phyloP scores from a whole-genome alignment of 2,888 invertebrate species.

The Drosophila planitibia region DNA sequence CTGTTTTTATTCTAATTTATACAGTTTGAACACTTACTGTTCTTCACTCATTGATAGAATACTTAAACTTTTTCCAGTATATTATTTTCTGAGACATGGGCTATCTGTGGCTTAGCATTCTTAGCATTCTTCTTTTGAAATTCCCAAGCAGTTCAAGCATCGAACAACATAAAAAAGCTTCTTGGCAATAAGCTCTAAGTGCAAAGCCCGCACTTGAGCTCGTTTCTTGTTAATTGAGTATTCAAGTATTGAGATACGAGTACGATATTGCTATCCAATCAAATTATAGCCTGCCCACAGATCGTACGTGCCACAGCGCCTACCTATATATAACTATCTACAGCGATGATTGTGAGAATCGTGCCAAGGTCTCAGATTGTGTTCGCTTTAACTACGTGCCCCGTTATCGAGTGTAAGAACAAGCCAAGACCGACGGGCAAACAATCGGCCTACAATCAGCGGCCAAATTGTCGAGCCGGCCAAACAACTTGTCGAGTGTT shows the following conservation, averaged over 20 bases:
- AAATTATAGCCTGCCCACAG: slow-evolving; percentile 38
- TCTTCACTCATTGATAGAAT: background rate
- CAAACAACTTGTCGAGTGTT: slow-evolving; percentile 59
- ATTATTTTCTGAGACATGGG: too few species aligned
- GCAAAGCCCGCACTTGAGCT: slow-evolving; percentile 6
- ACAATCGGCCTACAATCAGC: slow-evolving; percentile 63
- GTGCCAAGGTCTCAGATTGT: slow-evolving; percentile 76
- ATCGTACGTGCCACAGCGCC: slow-evolving; percentile 59
- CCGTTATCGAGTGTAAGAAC: slow-evolving; percentile 60
- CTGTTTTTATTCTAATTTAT: background rate
- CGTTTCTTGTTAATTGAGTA: slow-evolving; percentile 18
- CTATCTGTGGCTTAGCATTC: background rate
- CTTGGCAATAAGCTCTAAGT: background rate
- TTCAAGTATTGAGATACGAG: slow-evolving; percentile 18
- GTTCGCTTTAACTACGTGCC: slow-evolving; percentile 73
- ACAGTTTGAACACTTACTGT: background rate
- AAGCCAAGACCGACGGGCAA: slow-evolving; percentile 24
- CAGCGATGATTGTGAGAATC: slow-evolving; percentile 63
- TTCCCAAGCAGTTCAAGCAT: slow-evolving; percentile 3
- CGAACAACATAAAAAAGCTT: background rate
- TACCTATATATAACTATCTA: slow-evolving; percentile 31
- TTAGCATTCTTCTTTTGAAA: background rate
- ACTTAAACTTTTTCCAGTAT: background rate
- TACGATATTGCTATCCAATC: slow-evolving; percentile 20
- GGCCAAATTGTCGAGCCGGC: slow-evolving; percentile 54